A percentile compares a stretch with the other conserved stretches of the same genome.
Evolutionary conservation across 92 coral and sea anemone species (phyloP).

Genomic region (Galaxea fascicularis): DNA sequence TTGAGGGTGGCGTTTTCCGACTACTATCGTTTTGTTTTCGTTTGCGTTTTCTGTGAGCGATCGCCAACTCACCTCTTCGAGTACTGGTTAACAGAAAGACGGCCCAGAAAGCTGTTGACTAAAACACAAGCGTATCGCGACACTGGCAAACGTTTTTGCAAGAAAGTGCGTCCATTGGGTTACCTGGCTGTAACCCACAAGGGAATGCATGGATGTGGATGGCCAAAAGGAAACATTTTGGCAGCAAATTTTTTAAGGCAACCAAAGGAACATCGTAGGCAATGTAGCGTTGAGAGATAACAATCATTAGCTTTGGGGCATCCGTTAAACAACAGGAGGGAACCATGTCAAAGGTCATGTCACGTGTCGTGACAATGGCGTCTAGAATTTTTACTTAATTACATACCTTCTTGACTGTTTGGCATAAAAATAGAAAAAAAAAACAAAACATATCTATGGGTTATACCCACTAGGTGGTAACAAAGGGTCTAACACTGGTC

Average conservation of each 20-base stretch:
- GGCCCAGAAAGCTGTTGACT: background rate
- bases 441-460: no score
- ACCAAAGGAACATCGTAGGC: background rate
- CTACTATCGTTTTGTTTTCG: background rate
- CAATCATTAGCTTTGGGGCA: background rate
- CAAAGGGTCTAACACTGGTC: no score
- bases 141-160: background rate
- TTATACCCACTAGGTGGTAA: no score
- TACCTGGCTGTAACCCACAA: background rate
- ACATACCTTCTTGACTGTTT: background rate
- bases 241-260: background rate
- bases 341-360: background rate
- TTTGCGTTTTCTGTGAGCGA: background rate
- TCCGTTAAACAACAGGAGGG: background rate
- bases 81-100: background rate
- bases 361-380: background rate
- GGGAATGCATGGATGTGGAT: background rate
- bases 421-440: background rate
- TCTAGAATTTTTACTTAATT: background rate
- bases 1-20: background rate
- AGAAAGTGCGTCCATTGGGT: background rate
- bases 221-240: background rate
- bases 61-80: background rate
- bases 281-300: background rate
- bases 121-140: background rate